Evolutionary conservation across 2,113 vertebrate genomes (phyloP), one percentile per base, ranked within the genome.

Genomic region (Heterochromis multidens): DNA sequence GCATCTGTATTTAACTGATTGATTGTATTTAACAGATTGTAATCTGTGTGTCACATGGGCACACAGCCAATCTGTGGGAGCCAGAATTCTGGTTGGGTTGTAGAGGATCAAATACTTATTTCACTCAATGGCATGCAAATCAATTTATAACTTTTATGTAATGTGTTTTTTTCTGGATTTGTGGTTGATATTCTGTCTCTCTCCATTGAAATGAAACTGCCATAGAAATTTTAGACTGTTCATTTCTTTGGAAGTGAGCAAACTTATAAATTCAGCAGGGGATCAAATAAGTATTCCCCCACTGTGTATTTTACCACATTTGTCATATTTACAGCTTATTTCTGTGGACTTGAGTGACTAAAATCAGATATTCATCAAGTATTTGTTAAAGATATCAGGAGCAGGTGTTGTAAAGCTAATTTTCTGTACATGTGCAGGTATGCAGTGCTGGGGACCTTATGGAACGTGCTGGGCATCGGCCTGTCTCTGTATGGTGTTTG

Each of bases 381-480:
- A 72, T 72, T 49, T 21, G n/a, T 72, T 49, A 5, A 4, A 72
- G 9, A 16, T 72, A 74, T 19, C 43, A 4, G 25, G 25, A 31
- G 27, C 33, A 58, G 49, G 6, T 65, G 31, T 27, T 25, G 25
- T 37, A 31, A 79, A 43, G 60, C 16, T 65, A 40, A 5, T 21
- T 77, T 35, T 78, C 25, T 40, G 6, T 25, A 11, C 33, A 14
- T 67, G 31, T 82, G 19, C 86, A 94, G 94, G 93, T 94, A 95
- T 17, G 94, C 96, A 0, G 94, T 97, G 2, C 92, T 97, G 90
- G 96, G 96, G 1, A 97, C 96, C 0, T 59, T 97, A 4, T 97
- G 96, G 97, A 97, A 97, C 0, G 95, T 96, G 9, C 94, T 97
- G 88, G 96, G 96, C 12, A 96, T 97, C 0, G 96, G 96, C 14